Evolutionary conservation across 2,888 invertebrate species (phyloP).

Genomic region (Podabrus alpinus): DNA sequence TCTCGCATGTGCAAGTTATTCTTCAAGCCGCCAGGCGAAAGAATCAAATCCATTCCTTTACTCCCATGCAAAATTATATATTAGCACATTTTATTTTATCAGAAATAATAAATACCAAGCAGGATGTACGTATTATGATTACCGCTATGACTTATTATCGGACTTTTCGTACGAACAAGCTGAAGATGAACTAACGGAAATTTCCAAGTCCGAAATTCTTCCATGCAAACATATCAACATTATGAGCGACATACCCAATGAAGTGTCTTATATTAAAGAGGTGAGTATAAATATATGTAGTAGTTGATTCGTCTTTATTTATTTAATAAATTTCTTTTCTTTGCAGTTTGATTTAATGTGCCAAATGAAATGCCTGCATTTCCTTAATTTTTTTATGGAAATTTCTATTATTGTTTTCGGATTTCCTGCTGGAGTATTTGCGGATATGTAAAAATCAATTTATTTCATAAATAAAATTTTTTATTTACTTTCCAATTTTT

Average conservation of each 20-base stretch:
- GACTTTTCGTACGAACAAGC: not conserved
- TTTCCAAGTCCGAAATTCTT: not conserved
- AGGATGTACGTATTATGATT: not conserved
- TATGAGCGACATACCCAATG: not conserved
- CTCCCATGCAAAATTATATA: too few relatives aligned
- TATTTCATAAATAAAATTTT: too few relatives aligned
- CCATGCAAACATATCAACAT: not conserved
- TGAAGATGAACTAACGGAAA: not conserved
- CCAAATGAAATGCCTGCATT: not conserved
- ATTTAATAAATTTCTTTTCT: too few relatives aligned
- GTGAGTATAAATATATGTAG: too few relatives aligned
- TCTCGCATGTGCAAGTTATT: too few relatives aligned
- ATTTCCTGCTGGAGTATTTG: not conserved
- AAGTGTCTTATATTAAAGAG: not conserved
- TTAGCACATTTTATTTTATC: not conserved
- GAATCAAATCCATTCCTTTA: too few relatives aligned
- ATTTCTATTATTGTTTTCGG: not conserved
- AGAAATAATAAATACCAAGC: not conserved
- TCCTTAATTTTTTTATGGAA: not conserved
- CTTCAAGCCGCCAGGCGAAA: too few relatives aligned
- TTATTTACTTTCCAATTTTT: not conserved
- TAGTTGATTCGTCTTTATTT: too few relatives aligned
- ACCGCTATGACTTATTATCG: not conserved
- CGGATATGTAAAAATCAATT: not conserved
- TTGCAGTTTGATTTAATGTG: not conserved